Base-by-base conservation (phyloP, 2,888 invertebrate genomes). In the Strigamia maritima region DNA sequence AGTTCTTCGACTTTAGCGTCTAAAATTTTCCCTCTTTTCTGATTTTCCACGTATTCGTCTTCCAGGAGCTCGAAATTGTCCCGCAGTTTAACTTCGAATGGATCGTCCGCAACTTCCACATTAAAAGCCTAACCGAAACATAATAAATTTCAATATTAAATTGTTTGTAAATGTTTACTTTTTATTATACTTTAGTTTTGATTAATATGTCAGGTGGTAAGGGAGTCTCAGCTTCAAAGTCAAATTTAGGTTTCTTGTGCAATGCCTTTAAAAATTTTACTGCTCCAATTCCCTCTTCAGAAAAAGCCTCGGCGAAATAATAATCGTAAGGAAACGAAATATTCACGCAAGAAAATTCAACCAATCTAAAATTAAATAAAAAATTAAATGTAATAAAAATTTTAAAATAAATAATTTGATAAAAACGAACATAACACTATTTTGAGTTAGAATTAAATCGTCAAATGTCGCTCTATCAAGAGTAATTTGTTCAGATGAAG, bases 81-180 rank as follows among this genome's bases (percentile, higher is more conserved):
- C 0, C 97, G 90, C 8, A 99, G 88, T 84, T 94, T 95, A 2
- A 98, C 96, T 87, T 99, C 99, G 85, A 99, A 98, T 0, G 98
- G 98, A 89, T 99, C 98, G 85, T 99, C 99, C 82, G 93, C 93
- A 87, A 99, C 91, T 88, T 98, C 97, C 83, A 99, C 90, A 1
- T 93, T 86, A 84, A 96, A 92, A 84, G 94, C 93, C 87, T 95
- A 92, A 75, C 24, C 44, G 77, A 38, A 31, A 10, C 35, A 54
- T 76, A 44, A 40, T 26, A 19, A 65, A 77, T n/a, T 54, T 8
- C 14, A 49, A 78, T 49, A 65, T 74, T 12, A 76, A 10, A 77
- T 74, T 70, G 78, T 6, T 2, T 65, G 3, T 19, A 1, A 6
- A 31, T 31, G 6, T 6, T 40, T 49, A 77, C 80, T n/a, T n/a